Conservation (phyloP, 2,113 vertebrate genomes). For the Scomber japonicus region DNA sequence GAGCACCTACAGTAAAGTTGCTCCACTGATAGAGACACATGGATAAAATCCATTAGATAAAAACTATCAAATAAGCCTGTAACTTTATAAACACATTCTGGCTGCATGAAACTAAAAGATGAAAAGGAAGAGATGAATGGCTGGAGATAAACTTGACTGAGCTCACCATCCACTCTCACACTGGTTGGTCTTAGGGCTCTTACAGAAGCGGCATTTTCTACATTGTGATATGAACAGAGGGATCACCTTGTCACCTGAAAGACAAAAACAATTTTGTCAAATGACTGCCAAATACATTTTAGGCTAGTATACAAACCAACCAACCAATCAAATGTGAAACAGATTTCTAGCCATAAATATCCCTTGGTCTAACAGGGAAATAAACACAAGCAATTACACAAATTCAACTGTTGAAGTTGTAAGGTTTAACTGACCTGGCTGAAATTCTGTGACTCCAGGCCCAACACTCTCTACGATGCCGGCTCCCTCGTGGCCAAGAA, state of each 20-base stretch:
- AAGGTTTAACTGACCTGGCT: slow-evolving; percentile 78
- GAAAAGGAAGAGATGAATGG: neutral
- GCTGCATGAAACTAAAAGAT: neutral
- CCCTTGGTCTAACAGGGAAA: neutral
- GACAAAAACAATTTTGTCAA: neutral
- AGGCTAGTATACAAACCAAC: neutral
- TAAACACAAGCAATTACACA: neutral
- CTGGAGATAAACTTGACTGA: neutral
- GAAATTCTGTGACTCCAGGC: slow-evolving; percentile 86
- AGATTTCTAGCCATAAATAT: neutral
- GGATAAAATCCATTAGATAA: no score
- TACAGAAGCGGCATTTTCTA: slow-evolving; percentile 86
- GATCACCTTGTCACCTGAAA: slow-evolving; percentile 90
- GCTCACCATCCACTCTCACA: slow-evolving; percentile 86
- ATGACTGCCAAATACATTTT: neutral
- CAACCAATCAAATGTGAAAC: neutral
- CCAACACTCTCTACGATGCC: slow-evolving; percentile 91
- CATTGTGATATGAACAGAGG: slow-evolving; percentile 88
- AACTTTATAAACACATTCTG: neutral
- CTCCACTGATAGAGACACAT: no score
- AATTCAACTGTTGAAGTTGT: neutral
- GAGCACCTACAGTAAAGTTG: no score
- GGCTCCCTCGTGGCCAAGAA: slow-evolving; percentile 90
- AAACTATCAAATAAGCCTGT: neutral
- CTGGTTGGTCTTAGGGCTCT: slow-evolving; percentile 85